Evolutionary conservation across 2,797 vertebrate genomes (phyloP).

Genomic region (Lophius americanus): DNA sequence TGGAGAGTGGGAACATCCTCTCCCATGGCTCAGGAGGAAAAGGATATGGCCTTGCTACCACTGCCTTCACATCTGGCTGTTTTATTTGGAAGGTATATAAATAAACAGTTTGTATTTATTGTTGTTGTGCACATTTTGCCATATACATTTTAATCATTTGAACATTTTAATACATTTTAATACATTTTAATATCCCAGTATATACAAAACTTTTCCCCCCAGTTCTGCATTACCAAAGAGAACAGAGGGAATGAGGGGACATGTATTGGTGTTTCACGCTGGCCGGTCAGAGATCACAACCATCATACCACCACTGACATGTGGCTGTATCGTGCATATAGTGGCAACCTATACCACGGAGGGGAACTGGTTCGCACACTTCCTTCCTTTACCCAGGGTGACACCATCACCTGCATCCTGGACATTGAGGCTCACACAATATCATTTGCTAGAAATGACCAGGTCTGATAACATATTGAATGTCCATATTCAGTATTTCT

Average conservation of each 20-base stretch:
- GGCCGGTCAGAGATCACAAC: constrained; percentile 86
- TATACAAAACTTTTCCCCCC: constrained; percentile 7
- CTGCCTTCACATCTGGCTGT: constrained; percentile 85
- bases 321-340: constrained; percentile 88
- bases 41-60: constrained; percentile 85
- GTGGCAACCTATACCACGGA: constrained; percentile 85
- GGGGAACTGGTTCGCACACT: constrained; percentile 83
- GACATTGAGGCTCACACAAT: constrained; percentile 88
- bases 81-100: constrained; percentile 85
- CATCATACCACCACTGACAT: constrained; percentile 87
- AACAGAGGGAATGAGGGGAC: constrained; percentile 87
- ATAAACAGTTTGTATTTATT: background rate
- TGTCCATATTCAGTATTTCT: background rate
- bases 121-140: background rate
- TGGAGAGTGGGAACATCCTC: constrained; percentile 85
- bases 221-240: constrained; percentile 87
- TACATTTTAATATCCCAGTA: too few species aligned
- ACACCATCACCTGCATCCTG: constrained; percentile 86
- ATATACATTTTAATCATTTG: too few species aligned
- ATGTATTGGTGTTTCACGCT: constrained; percentile 83
- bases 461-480: constrained; percentile 66
- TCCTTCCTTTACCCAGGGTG: constrained; percentile 85
- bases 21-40: constrained; percentile 86
- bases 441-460: constrained; percentile 86
- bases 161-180: too few species aligned